Conservation (phyloP, 2,113 vertebrate species). For the Nipponia nippon region DNA sequence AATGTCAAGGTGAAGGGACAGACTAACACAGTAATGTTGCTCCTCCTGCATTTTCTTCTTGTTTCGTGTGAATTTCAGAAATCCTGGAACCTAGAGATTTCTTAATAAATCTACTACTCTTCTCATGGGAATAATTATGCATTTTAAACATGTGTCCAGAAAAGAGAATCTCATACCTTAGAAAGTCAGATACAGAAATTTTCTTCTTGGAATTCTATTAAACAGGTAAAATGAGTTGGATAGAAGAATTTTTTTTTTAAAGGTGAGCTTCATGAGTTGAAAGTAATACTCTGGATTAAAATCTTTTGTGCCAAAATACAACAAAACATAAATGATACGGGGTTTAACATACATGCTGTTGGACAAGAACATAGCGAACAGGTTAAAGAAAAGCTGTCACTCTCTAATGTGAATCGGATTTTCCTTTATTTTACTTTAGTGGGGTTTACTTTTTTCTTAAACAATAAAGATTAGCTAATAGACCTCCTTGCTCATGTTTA, state of each 20-base stretch:
- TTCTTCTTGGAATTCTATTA: not conserved
- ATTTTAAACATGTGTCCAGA: not conserved
- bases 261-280: not conserved
- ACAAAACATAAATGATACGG: not conserved
- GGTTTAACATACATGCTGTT: not conserved
- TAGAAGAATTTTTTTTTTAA: not conserved
- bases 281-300: not conserved
- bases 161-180: not conserved
- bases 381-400: not conserved
- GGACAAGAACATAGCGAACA: not conserved
- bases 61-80: not conserved
- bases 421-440: not conserved
- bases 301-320: not conserved
- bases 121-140: not conserved
- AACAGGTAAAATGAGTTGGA: not conserved
- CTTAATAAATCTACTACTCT: not conserved
- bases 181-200: not conserved
- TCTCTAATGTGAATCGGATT: not conserved
- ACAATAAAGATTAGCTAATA: not conserved
- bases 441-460: not conserved
- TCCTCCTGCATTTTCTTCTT: not conserved
- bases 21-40: not conserved
- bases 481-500: not conserved
- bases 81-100: not conserved
- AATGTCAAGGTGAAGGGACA: not conserved